Base-by-base conservation (phyloP, 1,140 invertebrate genomes). In the Drosophila mayri region DNA sequence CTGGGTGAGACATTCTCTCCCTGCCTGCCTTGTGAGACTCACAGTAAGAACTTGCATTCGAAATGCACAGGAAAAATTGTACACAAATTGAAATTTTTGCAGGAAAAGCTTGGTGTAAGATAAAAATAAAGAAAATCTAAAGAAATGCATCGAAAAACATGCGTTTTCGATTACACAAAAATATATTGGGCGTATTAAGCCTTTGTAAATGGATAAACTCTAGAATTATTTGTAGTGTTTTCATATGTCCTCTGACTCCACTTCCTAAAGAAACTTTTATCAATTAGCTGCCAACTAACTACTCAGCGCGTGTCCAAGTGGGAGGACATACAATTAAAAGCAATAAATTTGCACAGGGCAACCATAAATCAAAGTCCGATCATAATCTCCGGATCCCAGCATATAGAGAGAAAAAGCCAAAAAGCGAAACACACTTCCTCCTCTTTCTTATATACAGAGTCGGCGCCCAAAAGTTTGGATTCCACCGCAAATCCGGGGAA, bases 321-420 rank as follows among this genome's bases (percentile, higher is more conserved):
- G 46, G 47, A 22, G 50, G 40, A 30, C 55, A 68, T 32, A 73
- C 84, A 84, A 88, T 87, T 88, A 84, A 87, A 78, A 63, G 84
- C 84, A 87, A 87, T 87, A 87, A 87, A 87, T 88, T 87, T 83
- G 47, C 67, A 77, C 80, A 84, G 74, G 59, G 65, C 63, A 40
- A 61, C 76, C 64, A 87, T 87, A 84, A 87, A 87, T 87, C 84
- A 88, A 71, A 84, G 80, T 88, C 80, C 61, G 84, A 88, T 87
- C 85, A 87, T 90, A 87, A 87, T 87, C 84, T 82, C 64, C 67
- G 54, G 41, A 38, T 54, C 43, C 44, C 52, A 64, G 40, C 35
- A 58, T 68, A 55, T 47, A 52, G 40, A 61, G 64, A 74, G 76
- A 85, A 81, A 70, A 63, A 38, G 20, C 32, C 40, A 60, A 67